phyloP scores from a whole-genome alignment of 2,113 vertebrate species.

The Vombatus ursinus region DNA sequence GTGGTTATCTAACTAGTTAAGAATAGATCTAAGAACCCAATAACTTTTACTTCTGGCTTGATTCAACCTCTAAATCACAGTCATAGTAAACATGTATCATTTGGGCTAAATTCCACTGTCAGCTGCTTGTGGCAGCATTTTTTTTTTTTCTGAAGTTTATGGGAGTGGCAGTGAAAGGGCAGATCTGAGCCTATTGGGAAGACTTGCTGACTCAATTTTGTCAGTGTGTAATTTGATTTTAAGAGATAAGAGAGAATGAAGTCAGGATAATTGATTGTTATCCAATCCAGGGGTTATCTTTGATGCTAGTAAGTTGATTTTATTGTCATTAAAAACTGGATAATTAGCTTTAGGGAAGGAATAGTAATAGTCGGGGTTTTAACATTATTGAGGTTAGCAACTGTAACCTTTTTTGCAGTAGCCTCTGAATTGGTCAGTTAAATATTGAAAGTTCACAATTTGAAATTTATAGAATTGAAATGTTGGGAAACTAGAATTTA shows the following conservation, averaged over 20 bases:
- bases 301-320: background rate
- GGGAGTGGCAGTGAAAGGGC: background rate
- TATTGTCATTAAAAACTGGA: background rate
- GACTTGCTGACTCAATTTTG: background rate
- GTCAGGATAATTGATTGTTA: background rate
- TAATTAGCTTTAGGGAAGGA: background rate
- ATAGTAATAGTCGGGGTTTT: background rate
- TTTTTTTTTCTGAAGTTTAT: background rate
- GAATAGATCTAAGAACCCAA: background rate
- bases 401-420: background rate
- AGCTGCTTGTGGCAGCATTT: background rate
- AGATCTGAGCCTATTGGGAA: background rate
- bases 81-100: background rate
- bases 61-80: background rate
- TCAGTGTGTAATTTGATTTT: background rate
- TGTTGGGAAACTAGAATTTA: background rate
- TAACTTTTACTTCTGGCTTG: background rate
- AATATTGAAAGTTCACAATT: background rate
- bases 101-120: background rate
- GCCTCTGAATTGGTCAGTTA: background rate
- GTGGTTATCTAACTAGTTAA: background rate
- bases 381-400: background rate
- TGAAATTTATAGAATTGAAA: background rate
- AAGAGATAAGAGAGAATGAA: background rate
- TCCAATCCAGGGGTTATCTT: background rate